phyloP scores from a whole-genome alignment of 2,888 invertebrate genomes.

The Boloria euphrosyne region DNA sequence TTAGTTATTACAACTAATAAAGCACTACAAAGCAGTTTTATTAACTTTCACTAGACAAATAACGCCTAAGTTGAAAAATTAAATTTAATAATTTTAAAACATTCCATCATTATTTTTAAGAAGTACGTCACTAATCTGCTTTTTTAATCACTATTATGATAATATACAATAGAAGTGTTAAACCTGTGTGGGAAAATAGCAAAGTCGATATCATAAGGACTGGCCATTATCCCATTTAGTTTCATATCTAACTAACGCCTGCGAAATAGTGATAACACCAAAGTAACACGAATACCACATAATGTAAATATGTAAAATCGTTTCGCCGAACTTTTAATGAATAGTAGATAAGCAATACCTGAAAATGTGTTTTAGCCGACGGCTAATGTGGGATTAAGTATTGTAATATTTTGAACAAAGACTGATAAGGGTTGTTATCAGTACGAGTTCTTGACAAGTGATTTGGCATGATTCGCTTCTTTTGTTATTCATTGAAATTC shows the following conservation, averaged over 20 bases:
- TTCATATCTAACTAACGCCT: constrained; percentile 45
- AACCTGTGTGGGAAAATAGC: constrained; percentile 30
- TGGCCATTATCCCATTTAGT: constrained; percentile 33
- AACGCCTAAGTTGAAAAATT: too few relatives aligned
- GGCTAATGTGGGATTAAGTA: constrained; percentile 15
- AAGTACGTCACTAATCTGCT: background rate
- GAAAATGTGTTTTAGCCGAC: constrained; percentile 17
- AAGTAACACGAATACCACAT: constrained; percentile 42
- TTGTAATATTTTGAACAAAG: constrained; percentile 18
- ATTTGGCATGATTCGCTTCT: background rate
- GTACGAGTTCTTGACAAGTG: constrained; percentile 6
- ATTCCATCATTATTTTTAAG: too few relatives aligned
- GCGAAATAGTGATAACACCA: constrained; percentile 47
- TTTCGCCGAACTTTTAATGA: constrained; percentile 59
- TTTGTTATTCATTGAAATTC: too few relatives aligned
- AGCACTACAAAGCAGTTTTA: too few relatives aligned
- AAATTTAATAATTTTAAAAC: too few relatives aligned
- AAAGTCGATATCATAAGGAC: constrained; percentile 24
- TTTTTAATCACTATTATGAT: constrained; percentile 4
- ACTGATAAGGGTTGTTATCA: constrained; percentile 14
- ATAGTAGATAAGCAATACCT: constrained; percentile 54
- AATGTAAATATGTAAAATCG: constrained; percentile 53
- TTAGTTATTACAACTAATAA: too few relatives aligned
- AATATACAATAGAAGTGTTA: constrained; percentile 18
- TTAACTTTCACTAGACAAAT: too few relatives aligned